Base-by-base conservation (phyloP, 2,888 invertebrate species). In the Perdita meconis region DNA sequence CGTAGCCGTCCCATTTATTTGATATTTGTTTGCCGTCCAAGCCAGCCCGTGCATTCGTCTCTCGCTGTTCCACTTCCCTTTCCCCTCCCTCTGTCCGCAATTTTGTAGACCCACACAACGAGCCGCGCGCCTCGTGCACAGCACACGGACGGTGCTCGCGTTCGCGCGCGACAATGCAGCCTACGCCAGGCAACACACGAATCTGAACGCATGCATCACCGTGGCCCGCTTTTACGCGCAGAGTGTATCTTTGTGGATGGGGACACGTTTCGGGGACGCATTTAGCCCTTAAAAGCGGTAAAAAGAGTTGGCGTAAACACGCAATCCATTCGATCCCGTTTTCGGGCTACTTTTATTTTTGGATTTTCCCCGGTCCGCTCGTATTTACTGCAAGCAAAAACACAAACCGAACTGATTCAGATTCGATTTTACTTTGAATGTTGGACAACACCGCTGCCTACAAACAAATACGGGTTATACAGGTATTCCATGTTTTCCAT, bases 1-100 rank as follows among this genome's bases (percentile, higher is more conserved):
- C 72, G 56, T 69, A 76, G 71, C 71, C 74, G 64, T 67, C 51
- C 74, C 80, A 83, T 85, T 85, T 80, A 83, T 83, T 85, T 83
- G 83, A 85, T 83, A 85, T 85, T 85, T 84, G 81, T 81, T 84
- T 73, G 81, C 53, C 55, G 38, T 44, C 16, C 65, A 13, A 44
- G 5, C 12, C 57, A 51, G 8, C 72, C 78, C 26, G 12, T 44
- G 63, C 61, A 61, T 55, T 66, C 78, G 69, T 53, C 63, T 65
- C 40, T 40, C 38, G 63, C 40, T 57, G 22, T 56, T 63, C 60
- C 74, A 44, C 6, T 44, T 55, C 24, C 47, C 30, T 30, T 30
- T 30, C 30, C 6, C n/a, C 64, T 34, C 36, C 10, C 19, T n/a
- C 1, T 24, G 2, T 26, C 16, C 30, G 34, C 13, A 63, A 26